Base-by-base conservation (phyloP, 2,113 vertebrate species). In the Hiodon alosoides region DNA sequence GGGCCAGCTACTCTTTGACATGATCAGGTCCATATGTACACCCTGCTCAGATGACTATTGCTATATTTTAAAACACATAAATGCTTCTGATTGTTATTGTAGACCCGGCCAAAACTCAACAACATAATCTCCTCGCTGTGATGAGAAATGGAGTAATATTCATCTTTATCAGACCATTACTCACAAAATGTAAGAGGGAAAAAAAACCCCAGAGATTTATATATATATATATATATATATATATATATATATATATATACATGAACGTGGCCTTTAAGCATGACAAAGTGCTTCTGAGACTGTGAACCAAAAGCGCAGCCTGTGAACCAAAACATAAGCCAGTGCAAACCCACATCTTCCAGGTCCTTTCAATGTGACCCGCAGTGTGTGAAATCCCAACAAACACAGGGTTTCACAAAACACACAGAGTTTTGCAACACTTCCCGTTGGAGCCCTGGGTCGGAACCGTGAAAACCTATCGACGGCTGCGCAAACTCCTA, bases 1-100 rank as follows among this genome's bases (percentile, higher is more conserved):
- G 61, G 76, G 78, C 69, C 78, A 48, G 82, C 79, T 75, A 60
- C 73, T 82, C 65, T 73, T 78, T 78, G 54, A 69, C 75, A 48
- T 87, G 87, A 91, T 89, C 86, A 86, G 81, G 71, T 86, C 86
- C 88, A 89, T 86, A 86, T 89, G 90, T 76, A 74, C 79, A 76
- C 46, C 62, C 74, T 73, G 80, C 81, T 83, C 73, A n/a, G 46
- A 69, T 64, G 76, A 71, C 76, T 71, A 73, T 76, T 72, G 76
- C 78, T 76, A 72, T 17, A 74, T 82, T 81, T 76, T 76, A 77
- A 79, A 59, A 79, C 79, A 85, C 84, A 86, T 84, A 85, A 84
- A 88, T 79, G 84, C 80, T 86, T 85, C 76, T 77, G 82, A 88
- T 78, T 89, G 85, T 85, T 89, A 86, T 88, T 87, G 77, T 85